Base-by-base conservation (phyloP, 1,140 invertebrate species). In the Theocolax elegans region DNA sequence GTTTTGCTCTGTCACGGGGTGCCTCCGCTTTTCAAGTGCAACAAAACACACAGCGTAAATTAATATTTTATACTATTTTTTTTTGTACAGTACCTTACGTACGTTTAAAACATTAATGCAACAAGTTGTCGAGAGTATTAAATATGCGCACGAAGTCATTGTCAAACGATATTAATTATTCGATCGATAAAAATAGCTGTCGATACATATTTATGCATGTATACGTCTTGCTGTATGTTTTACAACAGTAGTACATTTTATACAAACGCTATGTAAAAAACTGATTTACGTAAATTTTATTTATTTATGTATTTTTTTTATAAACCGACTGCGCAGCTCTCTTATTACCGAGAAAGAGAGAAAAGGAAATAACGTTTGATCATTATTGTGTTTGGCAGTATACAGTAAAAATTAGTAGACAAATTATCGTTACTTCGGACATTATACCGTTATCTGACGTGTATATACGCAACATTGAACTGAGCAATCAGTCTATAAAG, bases 1-100 rank as follows among this genome's bases (percentile, higher is more conserved):
- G 69, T 71, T 71, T 71, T 71, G 31, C 62, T 71, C 69, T 71
- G 69, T 71, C 69, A 71, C 44, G 69, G 68, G 69, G 69, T 71
- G 69, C 62, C 62, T 71, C 62, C 69, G 31, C 59, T 46, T 71
- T 66, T 48, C 42, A 23, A 42, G 42, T 56, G 60, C 53, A 25
- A 71, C 46, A 59, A 42, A 71, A 70, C 48, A 58, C 51, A 27
- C 35, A 69, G 42, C 25, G 46, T 51, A 69, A 49, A 68, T 42
- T 42, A 59, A 59, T 15, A 25, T 3, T 27, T 44, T 13, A 46
- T 46, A 54, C 2, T 66, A 29, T 54, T 27, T 21, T 19, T 51
- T 46, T 46, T 46, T 46, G 4, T 46, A 8, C 10, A 35, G 4
- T 35, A 4, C 31, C 4, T 35, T 4, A 6, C 4, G 31, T 35